Evolutionary conservation across 2,888 invertebrate genomes (phyloP).

Genomic region (Acanthacorydalis orientalis): DNA sequence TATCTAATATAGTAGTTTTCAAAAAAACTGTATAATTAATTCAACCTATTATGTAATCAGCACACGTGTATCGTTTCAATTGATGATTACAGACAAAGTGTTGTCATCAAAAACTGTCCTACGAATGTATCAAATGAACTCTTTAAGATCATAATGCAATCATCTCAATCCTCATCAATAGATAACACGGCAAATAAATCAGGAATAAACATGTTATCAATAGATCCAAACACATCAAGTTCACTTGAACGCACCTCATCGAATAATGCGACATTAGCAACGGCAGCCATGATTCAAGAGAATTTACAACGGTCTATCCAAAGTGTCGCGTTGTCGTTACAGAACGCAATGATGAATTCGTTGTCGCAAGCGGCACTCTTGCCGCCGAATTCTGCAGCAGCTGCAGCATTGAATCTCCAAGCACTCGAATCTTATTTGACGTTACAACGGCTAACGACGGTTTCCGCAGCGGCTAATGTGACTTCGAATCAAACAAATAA

Average conservation of each 20-base stretch:
- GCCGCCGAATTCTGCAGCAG: slow-evolving; percentile 69
- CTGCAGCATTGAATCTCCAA: slow-evolving; percentile 69
- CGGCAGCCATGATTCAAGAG: slow-evolving; percentile 45
- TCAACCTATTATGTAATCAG: too few relatives aligned
- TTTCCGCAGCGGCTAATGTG: slow-evolving; percentile 32
- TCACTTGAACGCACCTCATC: background rate
- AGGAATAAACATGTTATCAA: slow-evolving; percentile 1
- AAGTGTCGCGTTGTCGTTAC: slow-evolving; percentile 63
- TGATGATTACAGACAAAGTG: too few relatives aligned
- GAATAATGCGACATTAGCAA: slow-evolving; percentile 19
- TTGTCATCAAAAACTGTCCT: too few relatives aligned
- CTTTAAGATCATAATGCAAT: slow-evolving; percentile 2
- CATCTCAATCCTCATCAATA: background rate
- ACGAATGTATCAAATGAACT: background rate
- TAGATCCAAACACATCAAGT: background rate
- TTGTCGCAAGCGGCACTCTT: slow-evolving; percentile 68
- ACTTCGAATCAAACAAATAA: slow-evolving; percentile 27
- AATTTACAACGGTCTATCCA: slow-evolving; percentile 40
- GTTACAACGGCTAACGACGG: slow-evolving; percentile 58
- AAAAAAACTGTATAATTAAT: too few relatives aligned
- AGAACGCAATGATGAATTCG: slow-evolving; percentile 72
- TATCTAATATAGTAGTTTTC: too few relatives aligned
- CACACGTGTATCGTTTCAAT: too few relatives aligned
- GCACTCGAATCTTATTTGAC: slow-evolving; percentile 75
- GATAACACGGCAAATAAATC: background rate